Conservation (phyloP, 2,113 vertebrate species). For the Echinops telfairi region DNA sequence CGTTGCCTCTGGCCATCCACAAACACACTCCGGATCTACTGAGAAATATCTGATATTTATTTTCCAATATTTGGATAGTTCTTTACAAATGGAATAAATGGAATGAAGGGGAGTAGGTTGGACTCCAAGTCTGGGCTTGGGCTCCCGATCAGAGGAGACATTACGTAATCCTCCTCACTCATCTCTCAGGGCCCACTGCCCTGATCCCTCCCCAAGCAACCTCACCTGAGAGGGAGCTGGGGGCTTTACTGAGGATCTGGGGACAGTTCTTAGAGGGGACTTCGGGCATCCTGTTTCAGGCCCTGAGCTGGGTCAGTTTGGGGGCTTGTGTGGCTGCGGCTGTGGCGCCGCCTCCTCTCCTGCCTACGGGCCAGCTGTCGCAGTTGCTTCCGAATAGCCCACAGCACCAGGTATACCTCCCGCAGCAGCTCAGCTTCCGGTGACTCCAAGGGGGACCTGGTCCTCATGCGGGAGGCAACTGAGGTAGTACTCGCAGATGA, state of each 20-base stretch:
- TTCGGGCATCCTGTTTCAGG: constrained; percentile 66
- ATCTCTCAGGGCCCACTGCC: constrained; percentile 52
- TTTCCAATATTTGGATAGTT: constrained; percentile 63
- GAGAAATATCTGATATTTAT: constrained; percentile 75
- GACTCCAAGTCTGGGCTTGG: constrained; percentile 38
- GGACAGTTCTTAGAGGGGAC: constrained; percentile 70
- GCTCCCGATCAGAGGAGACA: constrained; percentile 13
- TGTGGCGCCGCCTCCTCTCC: constrained; percentile 34
- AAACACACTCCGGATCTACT: constrained; percentile 10
- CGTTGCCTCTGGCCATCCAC: neutral
- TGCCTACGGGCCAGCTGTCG: constrained; percentile 67
- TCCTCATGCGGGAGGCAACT: constrained; percentile 48
- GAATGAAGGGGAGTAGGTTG: constrained; percentile 58
- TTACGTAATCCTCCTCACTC: constrained; percentile 39
- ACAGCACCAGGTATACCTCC: constrained; percentile 79
- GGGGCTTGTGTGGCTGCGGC: neutral
- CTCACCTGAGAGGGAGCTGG: constrained; percentile 40
- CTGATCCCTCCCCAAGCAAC: constrained; percentile 42
- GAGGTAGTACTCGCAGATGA: constrained; percentile 69
- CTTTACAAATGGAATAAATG: constrained; percentile 63
- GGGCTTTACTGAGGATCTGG: constrained; percentile 35
- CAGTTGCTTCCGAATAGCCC: constrained; percentile 73
- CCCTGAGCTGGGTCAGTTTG: neutral
- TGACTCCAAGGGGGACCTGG: constrained; percentile 28
- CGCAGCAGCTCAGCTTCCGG: constrained; percentile 72